Conservation (phyloP, 1,140 invertebrate species). For the Dinoponera quadriceps region DNA sequence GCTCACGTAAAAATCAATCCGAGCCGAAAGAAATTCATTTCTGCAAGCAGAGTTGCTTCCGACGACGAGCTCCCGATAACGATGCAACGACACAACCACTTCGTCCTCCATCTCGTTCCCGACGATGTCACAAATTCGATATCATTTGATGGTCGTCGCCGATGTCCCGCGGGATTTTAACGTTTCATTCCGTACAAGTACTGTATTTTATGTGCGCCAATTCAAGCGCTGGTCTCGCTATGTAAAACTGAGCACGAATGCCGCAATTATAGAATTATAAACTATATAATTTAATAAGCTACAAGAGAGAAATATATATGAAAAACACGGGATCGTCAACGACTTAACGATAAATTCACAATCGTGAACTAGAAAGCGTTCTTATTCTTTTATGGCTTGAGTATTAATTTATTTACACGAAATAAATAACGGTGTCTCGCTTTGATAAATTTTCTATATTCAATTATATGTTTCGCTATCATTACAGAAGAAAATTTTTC, state of each 20-base stretch:
- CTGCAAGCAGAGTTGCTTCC: constrained; percentile 23
- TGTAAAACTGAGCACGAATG: background rate
- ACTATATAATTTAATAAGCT: too few species aligned
- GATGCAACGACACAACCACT: constrained; percentile 27
- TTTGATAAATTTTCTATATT: background rate
- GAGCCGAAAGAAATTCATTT: constrained; percentile 50
- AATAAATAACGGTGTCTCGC: background rate
- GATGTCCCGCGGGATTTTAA: constrained; percentile 37
- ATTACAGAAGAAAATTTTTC: background rate
- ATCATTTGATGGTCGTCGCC: constrained; percentile 62
- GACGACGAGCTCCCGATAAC: constrained; percentile 35
- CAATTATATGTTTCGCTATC: background rate
- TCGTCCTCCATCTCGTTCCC: constrained; percentile 16
- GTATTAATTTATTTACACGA: background rate
- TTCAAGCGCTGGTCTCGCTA: background rate
- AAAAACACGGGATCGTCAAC: too few species aligned
- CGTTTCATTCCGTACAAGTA: constrained; percentile 50
- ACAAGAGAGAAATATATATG: too few species aligned
- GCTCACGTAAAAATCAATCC: constrained; percentile 6
- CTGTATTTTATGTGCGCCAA: constrained; percentile 6
- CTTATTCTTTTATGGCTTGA: background rate
- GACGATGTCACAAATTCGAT: constrained; percentile 61
- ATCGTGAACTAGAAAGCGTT: background rate
- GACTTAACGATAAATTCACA: background rate
- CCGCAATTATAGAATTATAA: background rate